Conservation (phyloP, 2,888 invertebrate species). For the Mallateleia sp. region DNA sequence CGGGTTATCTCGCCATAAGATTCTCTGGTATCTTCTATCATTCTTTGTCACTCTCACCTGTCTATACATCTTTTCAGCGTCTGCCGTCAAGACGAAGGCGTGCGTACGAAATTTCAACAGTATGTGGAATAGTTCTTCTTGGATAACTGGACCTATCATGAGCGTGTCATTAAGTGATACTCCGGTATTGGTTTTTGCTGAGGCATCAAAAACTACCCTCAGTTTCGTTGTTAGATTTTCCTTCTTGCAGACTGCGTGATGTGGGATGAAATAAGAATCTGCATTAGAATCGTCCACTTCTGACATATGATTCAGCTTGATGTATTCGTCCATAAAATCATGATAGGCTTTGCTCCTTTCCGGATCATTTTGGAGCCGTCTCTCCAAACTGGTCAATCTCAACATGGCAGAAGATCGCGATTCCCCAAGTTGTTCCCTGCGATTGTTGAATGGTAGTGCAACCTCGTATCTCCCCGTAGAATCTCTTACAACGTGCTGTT, state of each 20-base stretch:
- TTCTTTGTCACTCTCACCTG: neutral
- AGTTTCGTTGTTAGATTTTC: slow-evolving; percentile 34
- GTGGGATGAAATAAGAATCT: neutral
- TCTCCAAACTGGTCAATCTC: neutral
- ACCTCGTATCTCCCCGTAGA: slow-evolving; percentile 21
- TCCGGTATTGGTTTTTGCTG: slow-evolving; percentile 76
- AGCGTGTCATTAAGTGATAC: slow-evolving; percentile 81
- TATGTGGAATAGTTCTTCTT: slow-evolving; percentile 77
- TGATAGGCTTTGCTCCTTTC: neutral
- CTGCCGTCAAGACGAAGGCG: slow-evolving; percentile 80
- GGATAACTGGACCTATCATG: slow-evolving; percentile 80
- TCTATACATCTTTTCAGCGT: slow-evolving; percentile 76
- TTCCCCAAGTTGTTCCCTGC: neutral
- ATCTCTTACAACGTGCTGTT: neutral
- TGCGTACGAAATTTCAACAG: slow-evolving; percentile 79
- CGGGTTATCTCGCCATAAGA: slow-evolving; percentile 20
- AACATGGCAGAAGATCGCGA: neutral
- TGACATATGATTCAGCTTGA: neutral
- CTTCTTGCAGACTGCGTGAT: neutral
- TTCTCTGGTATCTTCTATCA: slow-evolving; percentile 15
- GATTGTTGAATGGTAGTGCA: neutral
- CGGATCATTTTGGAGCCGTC: neutral
- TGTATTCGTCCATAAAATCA: neutral
- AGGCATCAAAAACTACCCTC: slow-evolving; percentile 85
- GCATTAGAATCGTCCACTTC: neutral